phyloP scores from a whole-genome alignment of 2,113 vertebrate genomes.

The Eretmochelys imbricata region DNA sequence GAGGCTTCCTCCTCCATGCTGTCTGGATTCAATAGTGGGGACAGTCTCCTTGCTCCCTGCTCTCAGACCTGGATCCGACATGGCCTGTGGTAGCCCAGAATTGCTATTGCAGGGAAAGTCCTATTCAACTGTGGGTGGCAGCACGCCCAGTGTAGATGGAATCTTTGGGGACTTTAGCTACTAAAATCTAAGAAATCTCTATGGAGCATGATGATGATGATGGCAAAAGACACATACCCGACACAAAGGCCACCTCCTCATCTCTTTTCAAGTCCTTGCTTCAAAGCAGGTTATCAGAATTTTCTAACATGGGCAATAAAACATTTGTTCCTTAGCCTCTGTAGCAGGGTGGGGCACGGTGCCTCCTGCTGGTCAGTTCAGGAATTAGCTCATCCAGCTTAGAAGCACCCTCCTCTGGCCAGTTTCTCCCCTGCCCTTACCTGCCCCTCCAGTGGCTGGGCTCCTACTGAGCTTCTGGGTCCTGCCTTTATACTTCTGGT shows the following conservation, averaged over 20 bases:
- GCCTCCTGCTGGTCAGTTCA: too few relatives aligned
- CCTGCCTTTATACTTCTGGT: too few relatives aligned
- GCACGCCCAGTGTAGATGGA: neutral
- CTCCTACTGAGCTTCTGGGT: too few relatives aligned
- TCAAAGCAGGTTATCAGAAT: neutral
- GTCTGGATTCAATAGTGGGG: rapidly evolving
- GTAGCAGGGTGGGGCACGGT: too few relatives aligned
- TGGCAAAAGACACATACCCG: too few relatives aligned
- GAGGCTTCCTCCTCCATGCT: rapidly evolving
- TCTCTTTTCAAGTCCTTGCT: neutral
- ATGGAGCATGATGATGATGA: too few relatives aligned
- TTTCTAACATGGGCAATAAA: neutral
- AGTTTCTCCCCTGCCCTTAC: too few relatives aligned
- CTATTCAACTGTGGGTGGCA: rapidly evolving
- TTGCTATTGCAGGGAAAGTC: neutral
- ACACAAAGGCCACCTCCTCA: neutral
- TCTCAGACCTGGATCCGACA: rapidly evolving
- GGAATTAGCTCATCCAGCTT: too few relatives aligned
- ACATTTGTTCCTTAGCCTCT: too few relatives aligned
- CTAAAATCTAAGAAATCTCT: neutral
- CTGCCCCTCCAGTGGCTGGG: too few relatives aligned
- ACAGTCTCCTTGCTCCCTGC: rapidly evolving
- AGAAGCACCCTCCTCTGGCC: too few relatives aligned
- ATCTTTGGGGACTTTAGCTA: neutral
- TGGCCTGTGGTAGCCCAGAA: neutral